phyloP scores from a whole-genome alignment of 2,888 invertebrate species.

The Sisyra terminalis region DNA sequence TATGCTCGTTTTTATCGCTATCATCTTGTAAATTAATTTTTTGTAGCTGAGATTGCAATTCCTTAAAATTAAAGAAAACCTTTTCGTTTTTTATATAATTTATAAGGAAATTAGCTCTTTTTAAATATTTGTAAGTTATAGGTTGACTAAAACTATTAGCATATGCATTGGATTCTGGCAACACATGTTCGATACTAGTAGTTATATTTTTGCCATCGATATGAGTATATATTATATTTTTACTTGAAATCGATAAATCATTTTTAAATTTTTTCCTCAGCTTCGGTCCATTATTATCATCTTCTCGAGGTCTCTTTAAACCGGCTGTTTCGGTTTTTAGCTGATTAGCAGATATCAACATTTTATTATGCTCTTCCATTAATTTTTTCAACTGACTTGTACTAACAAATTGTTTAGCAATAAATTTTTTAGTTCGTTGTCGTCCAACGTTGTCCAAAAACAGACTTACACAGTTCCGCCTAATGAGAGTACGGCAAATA shows the following conservation, averaged over 20 bases:
- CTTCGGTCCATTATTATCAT: too few relatives aligned
- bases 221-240: too few relatives aligned
- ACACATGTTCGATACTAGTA: too few relatives aligned
- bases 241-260: too few relatives aligned
- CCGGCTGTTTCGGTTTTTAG: too few relatives aligned
- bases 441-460: conserved; percentile 36
- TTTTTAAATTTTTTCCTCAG: too few relatives aligned
- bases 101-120: conserved; percentile 44
- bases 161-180: too few relatives aligned
- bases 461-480: conserved; percentile 26
- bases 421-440: conserved; percentile 28
- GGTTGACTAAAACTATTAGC: neutral
- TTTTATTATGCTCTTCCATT: neutral
- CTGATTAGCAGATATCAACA: too few relatives aligned
- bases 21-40: conserved; percentile 33
- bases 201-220: too few relatives aligned
- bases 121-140: conserved; percentile 28
- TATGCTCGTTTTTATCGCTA: conserved; percentile 28
- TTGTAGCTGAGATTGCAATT: conserved; percentile 24
- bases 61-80: conserved; percentile 36
- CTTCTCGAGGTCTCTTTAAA: too few relatives aligned
- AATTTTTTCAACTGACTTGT: neutral
- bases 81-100: conserved; percentile 38
- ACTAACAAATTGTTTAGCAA: conserved; percentile 1
- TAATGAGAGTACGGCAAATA: conserved; percentile 27